A percentile compares a stretch with the other conserved stretches of the same genome.
Evolutionary conservation across 2,888 invertebrate species (phyloP).

Genomic region (Lepidocyrtoides sp.): DNA sequence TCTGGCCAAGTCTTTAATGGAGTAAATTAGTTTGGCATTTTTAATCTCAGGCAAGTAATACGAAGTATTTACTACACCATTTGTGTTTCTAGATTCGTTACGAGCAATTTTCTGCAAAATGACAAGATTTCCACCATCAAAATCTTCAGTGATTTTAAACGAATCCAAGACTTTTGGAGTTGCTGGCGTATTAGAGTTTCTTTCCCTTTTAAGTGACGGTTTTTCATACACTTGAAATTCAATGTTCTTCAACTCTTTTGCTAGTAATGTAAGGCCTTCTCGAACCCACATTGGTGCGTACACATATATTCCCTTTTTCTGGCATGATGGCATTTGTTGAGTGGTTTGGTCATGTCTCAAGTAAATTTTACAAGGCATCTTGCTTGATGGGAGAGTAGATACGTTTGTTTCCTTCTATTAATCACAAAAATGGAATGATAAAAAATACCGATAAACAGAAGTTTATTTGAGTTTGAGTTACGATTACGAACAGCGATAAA

Average conservation of each 20-base stretch:
- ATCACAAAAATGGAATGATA: no score
- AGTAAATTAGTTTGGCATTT: slow-evolving; percentile 54
- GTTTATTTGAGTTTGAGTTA: no score
- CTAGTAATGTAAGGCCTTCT: slow-evolving; percentile 64
- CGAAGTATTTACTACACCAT: slow-evolving; percentile 44
- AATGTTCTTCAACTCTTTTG: slow-evolving; percentile 25
- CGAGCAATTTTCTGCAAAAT: slow-evolving; percentile 71
- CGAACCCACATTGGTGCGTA: slow-evolving; percentile 77
- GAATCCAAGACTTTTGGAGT: slow-evolving; percentile 26
- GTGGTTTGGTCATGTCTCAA: slow-evolving; percentile 60
- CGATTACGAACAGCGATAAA: no score
- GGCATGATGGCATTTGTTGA: slow-evolving; percentile 20
- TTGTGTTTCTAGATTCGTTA: slow-evolving; percentile 69
- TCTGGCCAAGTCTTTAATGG: slow-evolving; percentile 74
- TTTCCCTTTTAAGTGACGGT: slow-evolving; percentile 22
- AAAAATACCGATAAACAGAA: no score
- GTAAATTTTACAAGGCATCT: slow-evolving; percentile 70
- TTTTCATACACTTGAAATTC: slow-evolving; percentile 58
- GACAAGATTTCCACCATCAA: slow-evolving; percentile 13
- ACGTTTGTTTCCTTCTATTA: background rate
- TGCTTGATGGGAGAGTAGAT: no score
- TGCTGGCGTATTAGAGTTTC: background rate
- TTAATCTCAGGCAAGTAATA: slow-evolving; percentile 62
- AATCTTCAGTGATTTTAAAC: slow-evolving; percentile 51
- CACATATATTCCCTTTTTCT: slow-evolving; percentile 38